Percentiles rank a stretch among this genome's conserved stretches.
Conservation (phyloP, 2,113 vertebrate species). For the Tretioscincus oriximinensis region DNA sequence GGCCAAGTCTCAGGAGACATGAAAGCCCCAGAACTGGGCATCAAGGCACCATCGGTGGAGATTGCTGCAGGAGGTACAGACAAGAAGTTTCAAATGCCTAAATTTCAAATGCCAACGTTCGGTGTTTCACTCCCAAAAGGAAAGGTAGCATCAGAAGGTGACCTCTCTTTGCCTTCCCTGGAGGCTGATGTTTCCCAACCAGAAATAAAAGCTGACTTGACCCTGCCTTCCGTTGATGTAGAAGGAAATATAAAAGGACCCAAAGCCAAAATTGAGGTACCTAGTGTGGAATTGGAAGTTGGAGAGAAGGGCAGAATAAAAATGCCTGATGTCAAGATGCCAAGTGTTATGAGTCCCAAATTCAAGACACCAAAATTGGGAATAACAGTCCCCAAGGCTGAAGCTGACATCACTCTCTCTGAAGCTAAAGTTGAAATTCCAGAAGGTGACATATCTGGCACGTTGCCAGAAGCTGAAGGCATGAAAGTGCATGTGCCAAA, state of each 20-base stretch:
- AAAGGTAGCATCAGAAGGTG: background rate
- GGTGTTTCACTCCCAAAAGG: background rate
- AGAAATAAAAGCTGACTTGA: background rate
- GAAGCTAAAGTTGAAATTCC: background rate
- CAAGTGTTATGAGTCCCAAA: too few species aligned
- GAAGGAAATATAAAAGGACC: too few species aligned
- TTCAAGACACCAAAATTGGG: too few species aligned
- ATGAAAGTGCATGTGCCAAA: too few species aligned
- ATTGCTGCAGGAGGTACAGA: background rate
- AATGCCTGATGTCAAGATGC: too few species aligned
- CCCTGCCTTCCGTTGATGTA: too few species aligned
- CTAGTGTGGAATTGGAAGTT: too few species aligned
- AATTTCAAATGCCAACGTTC: constrained; percentile 13
- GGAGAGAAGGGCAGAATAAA: too few species aligned
- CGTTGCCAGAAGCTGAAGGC: accelerated
- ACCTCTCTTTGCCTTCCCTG: background rate
- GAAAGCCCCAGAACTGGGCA: background rate
- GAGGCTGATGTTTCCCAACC: background rate
- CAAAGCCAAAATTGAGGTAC: too few species aligned
- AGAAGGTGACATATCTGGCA: background rate
- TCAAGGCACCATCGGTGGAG: constrained; percentile 29
- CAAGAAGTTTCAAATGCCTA: too few species aligned
- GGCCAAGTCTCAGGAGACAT: background rate
- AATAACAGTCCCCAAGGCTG: too few species aligned
- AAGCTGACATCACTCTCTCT: too few species aligned